Conservation (phyloP, 2,888 invertebrate species). For the Myathropa florea region DNA sequence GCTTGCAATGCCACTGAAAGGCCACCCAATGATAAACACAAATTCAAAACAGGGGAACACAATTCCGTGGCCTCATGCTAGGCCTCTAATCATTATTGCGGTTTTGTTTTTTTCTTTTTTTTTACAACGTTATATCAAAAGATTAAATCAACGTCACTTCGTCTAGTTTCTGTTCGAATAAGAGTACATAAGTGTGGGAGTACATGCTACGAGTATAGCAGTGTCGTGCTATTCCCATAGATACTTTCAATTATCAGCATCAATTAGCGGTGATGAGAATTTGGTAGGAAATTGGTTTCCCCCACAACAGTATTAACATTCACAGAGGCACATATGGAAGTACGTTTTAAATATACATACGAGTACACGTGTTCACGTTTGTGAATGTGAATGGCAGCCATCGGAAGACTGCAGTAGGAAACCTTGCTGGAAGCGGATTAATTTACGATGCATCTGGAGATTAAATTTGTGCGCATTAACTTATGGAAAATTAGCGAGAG, state of each 20-base stretch:
- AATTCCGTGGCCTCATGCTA: not conserved
- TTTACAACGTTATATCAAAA: not conserved
- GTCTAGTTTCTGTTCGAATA: conserved; percentile 40
- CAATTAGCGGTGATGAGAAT: conserved; percentile 65
- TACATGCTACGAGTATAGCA: not conserved
- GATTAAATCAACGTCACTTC: conserved; percentile 34
- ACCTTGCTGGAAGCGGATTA: conserved; percentile 25
- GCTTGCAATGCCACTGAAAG: conserved; percentile 14
- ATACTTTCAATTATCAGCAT: conserved; percentile 63
- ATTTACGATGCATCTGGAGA: conserved; percentile 35
- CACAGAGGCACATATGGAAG: conserved; percentile 32
- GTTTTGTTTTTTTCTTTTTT: not conserved
- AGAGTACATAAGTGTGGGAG: not conserved
- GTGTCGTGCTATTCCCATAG: conserved; percentile 24
- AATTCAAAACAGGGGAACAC: not conserved
- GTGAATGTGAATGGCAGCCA: too few relatives aligned
- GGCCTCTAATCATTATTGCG: not conserved
- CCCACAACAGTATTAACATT: not conserved
- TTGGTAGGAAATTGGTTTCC: conserved; percentile 64
- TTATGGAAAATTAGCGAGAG: not conserved
- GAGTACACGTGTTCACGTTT: not conserved
- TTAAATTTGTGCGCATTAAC: conserved; percentile 11
- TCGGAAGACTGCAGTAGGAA: not conserved
- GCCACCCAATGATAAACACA: conserved; percentile 4
- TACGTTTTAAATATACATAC: not conserved